Evolutionary conservation across 2,888 invertebrate genomes (phyloP), one percentile per base, ranked within the genome.

Genomic region (Agrochola litura): DNA sequence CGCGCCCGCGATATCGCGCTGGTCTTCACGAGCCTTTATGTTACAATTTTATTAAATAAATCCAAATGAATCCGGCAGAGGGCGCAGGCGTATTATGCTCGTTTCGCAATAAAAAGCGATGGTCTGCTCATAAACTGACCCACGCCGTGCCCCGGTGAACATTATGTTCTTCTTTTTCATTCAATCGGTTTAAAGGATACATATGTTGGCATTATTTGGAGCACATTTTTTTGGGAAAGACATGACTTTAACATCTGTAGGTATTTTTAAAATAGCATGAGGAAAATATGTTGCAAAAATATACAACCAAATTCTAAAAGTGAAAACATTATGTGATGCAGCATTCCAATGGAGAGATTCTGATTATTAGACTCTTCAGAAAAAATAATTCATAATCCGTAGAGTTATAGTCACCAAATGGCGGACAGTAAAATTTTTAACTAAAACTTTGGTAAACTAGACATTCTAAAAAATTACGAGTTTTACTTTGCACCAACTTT

Each of bases 11-110:
- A 30, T 30, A 30, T 30, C 30, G 30, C 30, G 30, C 1, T 30
- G 30, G 30, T 30, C 30, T 30, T 1, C 30, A 30, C 30, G 1
- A 30, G 30, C 30, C 30, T 30, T 30, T 30, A 86, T 88, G 86
- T 89, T 91, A 75, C 89, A 87, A 92, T 91, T 94, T 94, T 93
- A 95, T 95, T 93, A 94, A 95, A 94, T 94, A 93, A 95, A 94
- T 95, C 93, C 93, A 90, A 92, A 94, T 93, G 92, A 94, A 94
- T 93, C 92, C 92, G 86, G 83, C 85, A 82, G 88, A 89, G 73
- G 79, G 22, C 54, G 25, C 71, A 41, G 43, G 49, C 89, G 87
- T 92, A 92, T 92, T 93, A 93, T 90, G 89, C 88, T 90, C 90
- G 84, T 91, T 92, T 92, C 78, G 94, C 91, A 87, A 91, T 95